Conservation (phyloP, 1,140 invertebrate genomes). For the Rhopalosiphum maidis region DNA sequence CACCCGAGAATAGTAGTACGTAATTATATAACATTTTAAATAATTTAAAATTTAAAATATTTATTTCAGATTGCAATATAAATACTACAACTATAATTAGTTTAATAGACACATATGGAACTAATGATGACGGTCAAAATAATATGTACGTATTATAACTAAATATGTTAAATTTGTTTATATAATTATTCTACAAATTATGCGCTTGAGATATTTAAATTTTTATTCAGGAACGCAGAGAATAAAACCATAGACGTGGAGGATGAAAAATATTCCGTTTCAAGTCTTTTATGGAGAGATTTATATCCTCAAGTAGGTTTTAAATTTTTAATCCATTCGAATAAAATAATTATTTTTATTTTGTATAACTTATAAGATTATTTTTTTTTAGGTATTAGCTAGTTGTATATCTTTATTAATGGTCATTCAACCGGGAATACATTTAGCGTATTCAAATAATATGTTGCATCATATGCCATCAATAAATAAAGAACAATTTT, state of each 20-base stretch:
- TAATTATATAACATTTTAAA: neutral
- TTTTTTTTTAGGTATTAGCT: constrained; percentile 50
- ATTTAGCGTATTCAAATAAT: constrained; percentile 60
- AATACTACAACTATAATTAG: neutral
- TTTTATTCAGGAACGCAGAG: neutral
- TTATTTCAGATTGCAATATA: neutral
- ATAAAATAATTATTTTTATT: neutral
- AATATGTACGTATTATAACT: neutral
- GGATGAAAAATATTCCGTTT: neutral
- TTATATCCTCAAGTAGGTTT: constrained; percentile 41
- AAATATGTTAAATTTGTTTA: neutral
- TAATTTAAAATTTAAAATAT: neutral
- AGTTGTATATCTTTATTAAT: constrained; percentile 58
- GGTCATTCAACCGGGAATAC: constrained; percentile 60
- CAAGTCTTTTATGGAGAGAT: constrained; percentile 21
- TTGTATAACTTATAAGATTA: neutral
- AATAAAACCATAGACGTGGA: neutral
- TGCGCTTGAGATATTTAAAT: neutral
- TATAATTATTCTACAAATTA: neutral
- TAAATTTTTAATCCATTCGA: neutral
- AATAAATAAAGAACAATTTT: constrained; percentile 58
- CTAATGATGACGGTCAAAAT: neutral
- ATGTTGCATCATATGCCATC: constrained; percentile 59
- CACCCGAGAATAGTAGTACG: neutral
- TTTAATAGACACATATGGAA: neutral